Percentiles rank a stretch among this genome's conserved stretches.
These are phyloP conservation scores for Bombus pascuorum DNA, from an alignment of 1,140 invertebrate species.

Conservation along the genomic window DNA sequence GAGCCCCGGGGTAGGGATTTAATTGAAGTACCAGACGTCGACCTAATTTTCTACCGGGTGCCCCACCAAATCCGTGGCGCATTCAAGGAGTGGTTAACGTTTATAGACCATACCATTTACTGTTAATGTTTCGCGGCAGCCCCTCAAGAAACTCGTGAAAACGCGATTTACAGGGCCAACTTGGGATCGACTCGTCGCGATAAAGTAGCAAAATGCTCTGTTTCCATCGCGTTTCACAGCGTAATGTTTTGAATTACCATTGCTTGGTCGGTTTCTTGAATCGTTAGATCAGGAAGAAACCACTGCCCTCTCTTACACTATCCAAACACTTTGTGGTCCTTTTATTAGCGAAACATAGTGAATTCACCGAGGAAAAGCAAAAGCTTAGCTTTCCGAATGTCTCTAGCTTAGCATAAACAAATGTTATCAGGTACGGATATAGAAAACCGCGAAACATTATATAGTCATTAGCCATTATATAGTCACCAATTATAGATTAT, in stretches of 20 bases:
- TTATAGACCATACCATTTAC: conserved; percentile 55
- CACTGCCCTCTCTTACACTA: too few relatives aligned
- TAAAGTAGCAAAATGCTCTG: background rate
- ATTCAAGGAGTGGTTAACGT: conserved; percentile 51
- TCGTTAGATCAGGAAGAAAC: background rate
- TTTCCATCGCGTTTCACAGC: background rate
- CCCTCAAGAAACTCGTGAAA: conserved; percentile 54
- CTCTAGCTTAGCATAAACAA: too few relatives aligned
- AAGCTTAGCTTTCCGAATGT: too few relatives aligned
- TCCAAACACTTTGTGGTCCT: background rate
- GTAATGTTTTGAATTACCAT: background rate
- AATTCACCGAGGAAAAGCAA: background rate
- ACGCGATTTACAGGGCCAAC: conserved; percentile 50
- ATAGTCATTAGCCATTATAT: too few relatives aligned
- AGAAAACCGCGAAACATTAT: too few relatives aligned
- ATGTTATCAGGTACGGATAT: too few relatives aligned
- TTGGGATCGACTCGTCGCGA: conserved; percentile 30
- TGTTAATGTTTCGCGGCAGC: conserved; percentile 46
- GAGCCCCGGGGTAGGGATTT: conserved; percentile 66
- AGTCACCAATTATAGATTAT: too few relatives aligned
- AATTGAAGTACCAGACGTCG: conserved; percentile 69
- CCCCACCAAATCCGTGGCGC: conserved; percentile 53
- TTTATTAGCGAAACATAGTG: background rate
- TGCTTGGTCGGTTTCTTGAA: background rate
- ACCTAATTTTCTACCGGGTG: conserved; percentile 67